phyloP scores from a whole-genome alignment of 2,797 vertebrate genomes.

The Cynodonichthys magdalenae region DNA sequence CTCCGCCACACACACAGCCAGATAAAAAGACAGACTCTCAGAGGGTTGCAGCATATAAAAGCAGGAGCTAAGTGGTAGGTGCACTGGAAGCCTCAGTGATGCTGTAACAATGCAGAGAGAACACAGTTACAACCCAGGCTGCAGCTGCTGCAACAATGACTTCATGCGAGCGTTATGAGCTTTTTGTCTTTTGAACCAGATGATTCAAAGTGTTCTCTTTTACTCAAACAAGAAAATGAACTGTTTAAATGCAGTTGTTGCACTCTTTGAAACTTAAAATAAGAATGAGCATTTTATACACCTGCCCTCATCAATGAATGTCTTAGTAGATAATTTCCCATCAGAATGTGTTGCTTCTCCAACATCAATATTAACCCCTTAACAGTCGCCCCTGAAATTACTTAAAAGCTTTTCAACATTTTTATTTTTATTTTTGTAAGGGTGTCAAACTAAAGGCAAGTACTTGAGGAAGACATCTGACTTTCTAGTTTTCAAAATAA shows the following conservation, averaged over 20 bases:
- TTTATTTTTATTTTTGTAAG: no score
- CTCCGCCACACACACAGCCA: constrained; percentile 53
- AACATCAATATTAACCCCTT: no score
- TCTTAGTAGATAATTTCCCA: no score
- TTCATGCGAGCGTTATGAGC: constrained; percentile 42
- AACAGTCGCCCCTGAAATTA: no score
- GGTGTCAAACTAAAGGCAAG: no score
- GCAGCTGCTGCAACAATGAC: constrained; percentile 37
- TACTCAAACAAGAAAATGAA: neutral
- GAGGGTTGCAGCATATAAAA: constrained; percentile 63
- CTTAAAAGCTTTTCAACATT: no score
- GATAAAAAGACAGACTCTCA: constrained; percentile 65
- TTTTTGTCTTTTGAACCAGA: constrained; percentile 11
- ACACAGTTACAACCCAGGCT: constrained; percentile 34
- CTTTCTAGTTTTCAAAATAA: no score
- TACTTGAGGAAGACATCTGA: no score
- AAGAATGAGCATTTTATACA: neutral
- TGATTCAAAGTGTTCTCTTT: constrained; percentile 28
- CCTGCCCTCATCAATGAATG: no score
- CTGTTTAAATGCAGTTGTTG: neutral
- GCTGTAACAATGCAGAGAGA: constrained; percentile 51
- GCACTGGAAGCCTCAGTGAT: constrained; percentile 48
- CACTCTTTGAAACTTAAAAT: neutral
- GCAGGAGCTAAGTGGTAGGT: constrained; percentile 29
- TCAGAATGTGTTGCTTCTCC: no score